Base-by-base conservation (phyloP, 2,888 invertebrate species). In the Chromoteleia sp. region DNA sequence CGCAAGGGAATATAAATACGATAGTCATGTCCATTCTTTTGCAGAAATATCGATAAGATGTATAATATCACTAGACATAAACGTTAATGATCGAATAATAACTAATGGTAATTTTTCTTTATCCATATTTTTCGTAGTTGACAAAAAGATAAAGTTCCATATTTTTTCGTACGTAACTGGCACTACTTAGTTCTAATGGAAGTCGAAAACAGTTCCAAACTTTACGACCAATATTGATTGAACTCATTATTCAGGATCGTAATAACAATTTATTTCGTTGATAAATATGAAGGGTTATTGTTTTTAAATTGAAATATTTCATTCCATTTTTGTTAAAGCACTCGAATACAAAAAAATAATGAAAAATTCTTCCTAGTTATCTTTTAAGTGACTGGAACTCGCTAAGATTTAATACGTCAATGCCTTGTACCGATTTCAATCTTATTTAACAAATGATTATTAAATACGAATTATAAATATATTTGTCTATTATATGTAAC, bases 11-110 rank as follows among this genome's bases (percentile, higher is more conserved):
- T 65, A 71, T 48, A 78, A 78, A 65, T 70, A 78, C 36, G 58
- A 39, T 30, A 70, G 48, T 71, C 56, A 41, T 50, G 52, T 71
- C 59, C 56, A 77, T 77, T 77, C 43, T 77, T 63, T 54, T 33
- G 17, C 54, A 29, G 21, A 45, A 56, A 65, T 39, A 54, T 61
- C 48, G 52, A 50, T 59, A 63, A 52, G 54, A 58, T 25, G 25
- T 25, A 50, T 50, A 52, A 30, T 15, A 30, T 30, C 17, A 30
- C n/a, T 12, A 29, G 15, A 30, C 15, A 30, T 2, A 58, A 58
- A 58, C 25, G 0, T 14, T 58, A 25, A 58, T 41, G 41, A 41
- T 41, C 2, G 15, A 52, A 10, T n/a, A 29, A 50, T 30, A 52
- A 10, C 15, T 30, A 52, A 52, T 15, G 8, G 19, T 10, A 19